These are phyloP conservation scores for Pangasius djambal DNA, from an alignment of 2,797 vertebrate species.

Conservation along the genomic window DNA sequence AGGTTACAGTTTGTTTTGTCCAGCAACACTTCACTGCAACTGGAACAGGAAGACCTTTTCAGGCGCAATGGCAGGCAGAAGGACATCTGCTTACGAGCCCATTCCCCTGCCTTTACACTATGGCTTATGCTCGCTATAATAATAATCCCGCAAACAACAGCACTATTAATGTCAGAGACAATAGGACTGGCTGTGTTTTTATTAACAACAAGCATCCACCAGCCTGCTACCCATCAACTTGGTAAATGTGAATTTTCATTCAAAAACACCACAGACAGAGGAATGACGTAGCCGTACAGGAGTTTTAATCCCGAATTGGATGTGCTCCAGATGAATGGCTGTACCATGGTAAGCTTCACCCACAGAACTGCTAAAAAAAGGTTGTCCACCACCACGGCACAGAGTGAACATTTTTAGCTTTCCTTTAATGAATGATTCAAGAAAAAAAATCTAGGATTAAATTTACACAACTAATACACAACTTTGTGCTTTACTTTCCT, in stretches of 20 bases:
- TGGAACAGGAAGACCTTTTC: conserved; percentile 6
- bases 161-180: conserved; percentile 21
- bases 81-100: conserved; percentile 25
- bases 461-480: neutral
- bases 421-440: conserved; percentile 14
- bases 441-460: neutral
- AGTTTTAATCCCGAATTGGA: conserved; percentile 72
- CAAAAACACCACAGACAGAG: conserved; percentile 65
- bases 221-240: conserved; percentile 7
- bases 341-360: conserved; percentile 60
- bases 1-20: neutral
- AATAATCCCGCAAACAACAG: neutral
- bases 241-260: conserved; percentile 49
- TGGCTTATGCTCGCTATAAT: conserved; percentile 16
- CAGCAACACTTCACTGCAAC: neutral
- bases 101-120: conserved; percentile 18
- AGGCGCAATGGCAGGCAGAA: neutral
- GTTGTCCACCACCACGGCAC: conserved; percentile 14
- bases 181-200: conserved; percentile 2
- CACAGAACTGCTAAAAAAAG: conserved; percentile 49
- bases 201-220: conserved; percentile 1
- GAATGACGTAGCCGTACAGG: conserved; percentile 64
- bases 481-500: neutral
- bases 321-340: conserved; percentile 63
- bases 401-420: conserved; percentile 6